Evolutionary conservation across 2,113 vertebrate genomes (phyloP).

Genomic region (Galeopterus variegatus): DNA sequence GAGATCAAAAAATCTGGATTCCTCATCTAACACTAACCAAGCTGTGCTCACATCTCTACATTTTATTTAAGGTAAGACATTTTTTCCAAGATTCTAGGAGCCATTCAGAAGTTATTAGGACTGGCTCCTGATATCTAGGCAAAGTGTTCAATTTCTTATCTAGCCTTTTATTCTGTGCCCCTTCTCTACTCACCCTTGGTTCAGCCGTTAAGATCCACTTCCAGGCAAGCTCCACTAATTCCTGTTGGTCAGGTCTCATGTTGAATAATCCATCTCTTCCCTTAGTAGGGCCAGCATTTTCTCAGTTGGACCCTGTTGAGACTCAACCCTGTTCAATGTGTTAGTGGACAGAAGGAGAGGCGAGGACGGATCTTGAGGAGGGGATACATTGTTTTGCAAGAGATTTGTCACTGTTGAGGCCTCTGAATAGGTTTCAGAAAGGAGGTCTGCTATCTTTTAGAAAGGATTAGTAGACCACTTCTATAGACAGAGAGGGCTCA

Average conservation of each 20-base stretch:
- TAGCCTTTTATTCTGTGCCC: not conserved
- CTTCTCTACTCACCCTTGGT: not conserved
- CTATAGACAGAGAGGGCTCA: not conserved
- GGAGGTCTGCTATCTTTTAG: not conserved
- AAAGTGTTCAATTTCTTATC: not conserved
- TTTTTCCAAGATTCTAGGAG: not conserved
- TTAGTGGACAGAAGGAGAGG: not conserved
- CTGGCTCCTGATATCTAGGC: not conserved
- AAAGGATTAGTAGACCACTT: not conserved
- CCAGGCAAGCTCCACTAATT: not conserved
- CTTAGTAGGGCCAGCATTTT: not conserved
- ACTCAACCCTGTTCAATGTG: not conserved
- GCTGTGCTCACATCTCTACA: not conserved
- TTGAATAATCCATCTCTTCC: not conserved
- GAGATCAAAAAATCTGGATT: not conserved
- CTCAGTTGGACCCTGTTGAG: not conserved
- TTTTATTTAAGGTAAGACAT: not conserved
- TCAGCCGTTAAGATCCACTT: not conserved
- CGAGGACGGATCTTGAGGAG: not conserved
- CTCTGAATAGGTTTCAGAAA: not conserved
- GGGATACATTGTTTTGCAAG: not conserved
- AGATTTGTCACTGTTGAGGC: not conserved
- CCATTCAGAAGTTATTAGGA: conserved; percentile 11
- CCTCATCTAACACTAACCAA: not conserved
- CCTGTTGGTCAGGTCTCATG: too few relatives aligned